These are phyloP conservation scores for Heliconius hermathena DNA, from an alignment of 1,140 invertebrate genomes.

Conservation along the genomic window DNA sequence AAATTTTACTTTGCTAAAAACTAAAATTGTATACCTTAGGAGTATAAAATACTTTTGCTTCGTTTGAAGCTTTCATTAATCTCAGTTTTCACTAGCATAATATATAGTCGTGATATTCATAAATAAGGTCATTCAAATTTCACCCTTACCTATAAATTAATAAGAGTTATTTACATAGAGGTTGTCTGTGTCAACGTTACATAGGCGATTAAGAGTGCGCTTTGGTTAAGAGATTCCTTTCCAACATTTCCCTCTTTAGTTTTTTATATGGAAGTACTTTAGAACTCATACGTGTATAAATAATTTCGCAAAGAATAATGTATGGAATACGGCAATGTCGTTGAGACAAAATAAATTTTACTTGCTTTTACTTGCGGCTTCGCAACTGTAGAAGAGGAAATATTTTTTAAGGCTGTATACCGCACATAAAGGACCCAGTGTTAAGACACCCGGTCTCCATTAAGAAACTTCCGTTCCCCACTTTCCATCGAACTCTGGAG, in stretches of 20 bases:
- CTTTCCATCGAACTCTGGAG: no score
- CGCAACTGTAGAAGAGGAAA: no score
- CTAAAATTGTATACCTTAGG: background rate
- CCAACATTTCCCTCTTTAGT: constrained; percentile 17
- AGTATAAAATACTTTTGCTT: constrained; percentile 5
- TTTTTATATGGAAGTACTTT: constrained; percentile 25
- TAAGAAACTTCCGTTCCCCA: no score
- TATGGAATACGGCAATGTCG: background rate
- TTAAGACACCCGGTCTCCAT: no score
- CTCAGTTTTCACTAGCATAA: background rate
- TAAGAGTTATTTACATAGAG: background rate
- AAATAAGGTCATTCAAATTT: background rate
- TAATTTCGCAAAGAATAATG: background rate
- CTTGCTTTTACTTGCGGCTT: background rate
- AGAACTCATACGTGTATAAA: constrained; percentile 7
- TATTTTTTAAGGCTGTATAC: no score
- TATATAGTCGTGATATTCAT: background rate
- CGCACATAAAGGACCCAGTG: no score
- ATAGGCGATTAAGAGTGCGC: constrained; percentile 20
- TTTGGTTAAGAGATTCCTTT: constrained; percentile 20
- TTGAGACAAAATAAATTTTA: background rate
- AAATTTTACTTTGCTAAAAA: background rate
- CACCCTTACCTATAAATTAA: background rate
- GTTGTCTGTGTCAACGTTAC: background rate
- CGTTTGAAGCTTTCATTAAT: constrained; percentile 4